These are phyloP conservation scores for Cerastis leucographa DNA, from an alignment of 2,888 invertebrate genomes.

Conservation along the genomic window DNA sequence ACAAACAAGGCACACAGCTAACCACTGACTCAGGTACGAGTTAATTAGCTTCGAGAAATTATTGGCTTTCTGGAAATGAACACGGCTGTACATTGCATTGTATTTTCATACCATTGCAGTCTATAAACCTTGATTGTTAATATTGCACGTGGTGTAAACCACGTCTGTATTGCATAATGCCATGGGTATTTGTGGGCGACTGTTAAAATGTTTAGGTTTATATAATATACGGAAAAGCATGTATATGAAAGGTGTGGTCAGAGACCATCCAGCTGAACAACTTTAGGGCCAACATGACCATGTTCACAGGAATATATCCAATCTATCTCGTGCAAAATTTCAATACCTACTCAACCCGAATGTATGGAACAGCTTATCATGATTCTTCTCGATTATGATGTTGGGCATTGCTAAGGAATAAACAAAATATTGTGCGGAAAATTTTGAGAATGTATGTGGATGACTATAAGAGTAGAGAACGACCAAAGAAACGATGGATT, in stretches of 20 bases:
- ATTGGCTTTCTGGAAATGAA: conserved; percentile 24
- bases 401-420: not conserved
- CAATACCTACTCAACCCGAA: too few species aligned
- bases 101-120: conserved; percentile 12
- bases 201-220: not conserved
- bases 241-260: not conserved
- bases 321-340: too few species aligned
- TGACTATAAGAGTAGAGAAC: not conserved
- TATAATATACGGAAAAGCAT: not conserved
- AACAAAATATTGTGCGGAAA: not conserved
- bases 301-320: not conserved
- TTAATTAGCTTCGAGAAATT: conserved; percentile 25
- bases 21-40: not conserved
- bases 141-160: conserved; percentile 11
- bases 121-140: conserved; percentile 25
- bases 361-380: too few species aligned
- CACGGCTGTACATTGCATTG: conserved; percentile 21
- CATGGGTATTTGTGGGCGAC: not conserved
- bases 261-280: not conserved
- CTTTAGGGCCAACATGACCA: not conserved
- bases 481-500: not conserved
- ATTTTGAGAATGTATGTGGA: not conserved
- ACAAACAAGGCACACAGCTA: not conserved
- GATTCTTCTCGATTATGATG: too few species aligned
- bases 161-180: not conserved